A percentile compares a stretch with the other conserved stretches of the same genome.
phyloP scores from a whole-genome alignment of 2,888 invertebrate species.

The Carcina quercana region DNA sequence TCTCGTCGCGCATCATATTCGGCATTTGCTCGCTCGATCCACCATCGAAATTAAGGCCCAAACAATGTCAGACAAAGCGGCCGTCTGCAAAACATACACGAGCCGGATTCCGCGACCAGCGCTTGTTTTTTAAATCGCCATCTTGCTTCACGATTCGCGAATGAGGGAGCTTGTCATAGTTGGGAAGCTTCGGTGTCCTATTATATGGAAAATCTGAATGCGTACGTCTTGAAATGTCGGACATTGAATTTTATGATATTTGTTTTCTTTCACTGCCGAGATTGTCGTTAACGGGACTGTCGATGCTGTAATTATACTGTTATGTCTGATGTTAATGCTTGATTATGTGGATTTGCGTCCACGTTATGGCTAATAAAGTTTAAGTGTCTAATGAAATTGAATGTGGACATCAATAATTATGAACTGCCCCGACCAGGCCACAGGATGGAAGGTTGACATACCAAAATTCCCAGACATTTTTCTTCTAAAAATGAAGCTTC shows the following conservation, averaged over 20 bases:
- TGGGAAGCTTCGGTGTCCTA: slow-evolving; percentile 65
- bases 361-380: too few relatives aligned
- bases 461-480: too few relatives aligned
- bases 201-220: slow-evolving; percentile 67
- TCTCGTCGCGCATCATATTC: slow-evolving; percentile 71
- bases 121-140: slow-evolving; percentile 64
- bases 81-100: slow-evolving; percentile 70
- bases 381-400: too few relatives aligned
- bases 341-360: too few relatives aligned
- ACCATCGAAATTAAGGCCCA: slow-evolving; percentile 71
- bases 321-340: too few relatives aligned
- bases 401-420: too few relatives aligned
- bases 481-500: too few relatives aligned
- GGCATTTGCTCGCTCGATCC: slow-evolving; percentile 70
- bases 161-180: slow-evolving; percentile 71
- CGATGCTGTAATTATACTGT: not conserved
- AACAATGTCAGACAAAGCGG: slow-evolving; percentile 74
- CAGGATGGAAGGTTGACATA: too few relatives aligned
- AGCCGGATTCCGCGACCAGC: slow-evolving; percentile 65
- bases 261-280: slow-evolving; percentile 11
- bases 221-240: slow-evolving; percentile 40
- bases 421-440: too few relatives aligned
- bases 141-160: slow-evolving; percentile 63
- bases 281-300: slow-evolving; percentile 8
- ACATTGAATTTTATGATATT: slow-evolving; percentile 19